Conservation (phyloP, 2,797 vertebrate genomes). For the Sebastes elongatus region DNA sequence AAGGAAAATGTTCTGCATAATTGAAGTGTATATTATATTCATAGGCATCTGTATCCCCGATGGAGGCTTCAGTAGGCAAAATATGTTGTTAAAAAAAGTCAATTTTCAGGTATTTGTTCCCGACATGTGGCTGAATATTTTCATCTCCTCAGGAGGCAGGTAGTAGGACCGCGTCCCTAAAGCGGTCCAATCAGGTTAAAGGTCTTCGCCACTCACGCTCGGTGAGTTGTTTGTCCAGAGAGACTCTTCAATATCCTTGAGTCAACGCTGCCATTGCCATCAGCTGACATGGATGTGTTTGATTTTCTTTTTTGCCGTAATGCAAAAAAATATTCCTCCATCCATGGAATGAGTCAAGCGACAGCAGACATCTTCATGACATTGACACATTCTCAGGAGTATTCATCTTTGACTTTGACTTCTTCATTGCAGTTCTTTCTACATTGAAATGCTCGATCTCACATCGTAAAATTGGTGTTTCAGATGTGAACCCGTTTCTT, state of each 20-base stretch:
- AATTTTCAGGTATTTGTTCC: conserved; percentile 43
- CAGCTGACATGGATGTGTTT: conserved; percentile 62
- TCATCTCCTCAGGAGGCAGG: conserved; percentile 81
- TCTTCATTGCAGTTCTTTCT: conserved; percentile 3
- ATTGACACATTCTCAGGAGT: conserved; percentile 33
- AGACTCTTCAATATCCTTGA: conserved; percentile 44
- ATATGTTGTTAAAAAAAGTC: background rate
- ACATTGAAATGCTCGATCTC: conserved; percentile 22
- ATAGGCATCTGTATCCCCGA: background rate
- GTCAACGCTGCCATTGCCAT: conserved; percentile 62
- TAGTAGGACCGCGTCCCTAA: conserved; percentile 81
- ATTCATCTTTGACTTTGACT: conserved; percentile 43
- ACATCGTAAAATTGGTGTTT: conserved; percentile 7
- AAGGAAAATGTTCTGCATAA: background rate
- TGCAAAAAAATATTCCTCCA: conserved; percentile 44
- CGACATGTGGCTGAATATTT: conserved; percentile 67
- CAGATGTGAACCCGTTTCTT: conserved; percentile 20
- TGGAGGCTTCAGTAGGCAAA: background rate
- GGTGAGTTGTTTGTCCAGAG: conserved; percentile 73
- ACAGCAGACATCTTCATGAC: conserved; percentile 67
- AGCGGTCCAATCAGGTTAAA: conserved; percentile 84
- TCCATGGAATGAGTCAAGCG: conserved; percentile 64
- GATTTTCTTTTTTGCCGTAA: conserved; percentile 34
- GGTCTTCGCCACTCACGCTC: conserved; percentile 82
- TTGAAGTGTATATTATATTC: conserved; percentile 7